Conservation (phyloP, 2,888 invertebrate species). For the Idaea straminata region DNA sequence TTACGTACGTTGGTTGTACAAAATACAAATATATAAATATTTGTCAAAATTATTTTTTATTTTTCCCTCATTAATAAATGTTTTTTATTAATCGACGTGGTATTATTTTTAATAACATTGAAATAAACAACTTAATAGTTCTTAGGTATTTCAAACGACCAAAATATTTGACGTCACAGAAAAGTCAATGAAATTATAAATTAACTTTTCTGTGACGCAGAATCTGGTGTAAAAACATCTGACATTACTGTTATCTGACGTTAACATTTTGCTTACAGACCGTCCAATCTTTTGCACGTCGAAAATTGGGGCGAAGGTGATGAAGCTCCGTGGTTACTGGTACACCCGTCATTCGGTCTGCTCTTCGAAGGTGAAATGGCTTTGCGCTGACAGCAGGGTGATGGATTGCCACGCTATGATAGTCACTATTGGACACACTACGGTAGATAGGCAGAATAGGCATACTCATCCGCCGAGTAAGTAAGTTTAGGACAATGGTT, state of each 20-base stretch:
- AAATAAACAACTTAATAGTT: too few relatives aligned
- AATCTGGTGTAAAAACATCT: neutral
- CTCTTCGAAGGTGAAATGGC: conserved; percentile 68
- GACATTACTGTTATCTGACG: neutral
- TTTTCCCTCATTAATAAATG: neutral
- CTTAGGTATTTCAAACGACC: too few relatives aligned
- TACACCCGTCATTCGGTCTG: conserved; percentile 71
- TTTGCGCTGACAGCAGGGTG: conserved; percentile 62
- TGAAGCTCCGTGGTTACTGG: conserved; percentile 66
- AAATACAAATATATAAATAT: neutral
- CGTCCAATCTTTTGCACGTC: conserved; percentile 66
- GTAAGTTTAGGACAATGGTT: neutral
- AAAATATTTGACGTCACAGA: neutral
- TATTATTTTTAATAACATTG: neutral
- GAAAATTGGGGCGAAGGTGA: conserved; percentile 61
- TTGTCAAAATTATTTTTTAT: neutral
- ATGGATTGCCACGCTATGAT: conserved; percentile 64
- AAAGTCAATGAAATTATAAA: neutral
- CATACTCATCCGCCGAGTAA: conserved; percentile 58
- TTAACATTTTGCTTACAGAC: conserved; percentile 35
- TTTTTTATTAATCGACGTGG: neutral
- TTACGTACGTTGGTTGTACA: neutral
- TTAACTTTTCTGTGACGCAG: neutral
- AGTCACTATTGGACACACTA: conserved; percentile 66
- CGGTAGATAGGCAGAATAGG: conserved; percentile 61